Evolutionary conservation across 2,113 vertebrate species (phyloP), one percentile per base, ranked within the genome.

Genomic region (Vimba vimba): DNA sequence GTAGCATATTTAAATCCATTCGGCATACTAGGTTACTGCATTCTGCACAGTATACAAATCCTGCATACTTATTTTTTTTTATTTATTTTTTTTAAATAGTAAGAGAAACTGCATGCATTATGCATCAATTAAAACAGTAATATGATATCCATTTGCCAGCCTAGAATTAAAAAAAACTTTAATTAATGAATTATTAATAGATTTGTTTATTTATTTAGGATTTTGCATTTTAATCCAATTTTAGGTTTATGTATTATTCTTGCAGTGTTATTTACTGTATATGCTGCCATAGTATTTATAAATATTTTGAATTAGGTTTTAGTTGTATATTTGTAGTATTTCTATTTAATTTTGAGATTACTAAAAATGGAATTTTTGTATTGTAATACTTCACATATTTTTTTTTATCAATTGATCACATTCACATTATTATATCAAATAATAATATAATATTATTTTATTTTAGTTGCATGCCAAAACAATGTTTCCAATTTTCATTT

Each of bases 21-120:
- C 21, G 0, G 69, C 21, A 45, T 73, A 43, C 21, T 73, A 43
- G 21, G 21, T 43, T 73, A 23, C 9, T 73, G 9, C 33, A 39
- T 71, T 21, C 36, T 73, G 69, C 69, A 73, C 36, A 6, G 36
- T n/a, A 73, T 45, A 73, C 8, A 73, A 73, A 73, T 73, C 33
- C 9, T 73, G 36, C 21, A 71, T 36, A 71, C n/a, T n/a, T n/a
- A n/a, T 1, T 68, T 19, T 43, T 25, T 27, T 62, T 62, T 62
- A 17, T 33, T 3, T 33, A 4, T 6, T 43, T 43, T 25, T 62
- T 62, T 62, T 62, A 33, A 66, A 19, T 9, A 68, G 17, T 66
- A 30, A 30, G 13, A 66, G 1, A 30, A 33, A 33, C 10, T 27
- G 17, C 17, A 55, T 55, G 6, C 52, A 55, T 21, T 66, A 64